Evolutionary conservation across 1,140 invertebrate species (phyloP).

Genomic region (Drosophila pseudoananassae): DNA sequence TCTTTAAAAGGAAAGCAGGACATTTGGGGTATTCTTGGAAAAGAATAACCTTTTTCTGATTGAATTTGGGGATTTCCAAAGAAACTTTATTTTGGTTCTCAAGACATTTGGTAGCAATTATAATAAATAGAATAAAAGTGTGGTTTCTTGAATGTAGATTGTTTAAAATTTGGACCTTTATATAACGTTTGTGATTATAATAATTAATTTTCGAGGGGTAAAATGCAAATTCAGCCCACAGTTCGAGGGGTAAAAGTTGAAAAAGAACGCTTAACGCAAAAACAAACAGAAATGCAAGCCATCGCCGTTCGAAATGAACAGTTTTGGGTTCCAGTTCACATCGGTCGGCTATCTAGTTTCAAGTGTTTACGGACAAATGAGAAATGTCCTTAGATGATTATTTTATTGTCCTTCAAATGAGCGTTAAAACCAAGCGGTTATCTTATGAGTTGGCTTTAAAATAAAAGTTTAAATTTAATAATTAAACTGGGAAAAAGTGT

Average conservation of each 20-base stretch:
- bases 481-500: no score
- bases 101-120: no score
- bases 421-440: not conserved
- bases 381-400: constrained; percentile 11
- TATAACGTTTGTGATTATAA: no score
- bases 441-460: not conserved
- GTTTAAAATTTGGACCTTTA: no score
- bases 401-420: not conserved
- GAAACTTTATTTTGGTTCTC: not conserved
- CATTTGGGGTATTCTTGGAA: constrained; percentile 1
- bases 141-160: no score
- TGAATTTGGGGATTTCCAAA: not conserved
- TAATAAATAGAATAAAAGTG: no score
- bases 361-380: constrained; percentile 39
- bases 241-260: constrained; percentile 25
- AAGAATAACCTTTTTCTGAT: not conserved
- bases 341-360: constrained; percentile 44
- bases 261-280: constrained; percentile 28
- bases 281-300: constrained; percentile 31
- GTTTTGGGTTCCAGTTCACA: constrained; percentile 31
- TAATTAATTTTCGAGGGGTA: not conserved
- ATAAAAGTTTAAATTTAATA: no score
- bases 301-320: constrained; percentile 24
- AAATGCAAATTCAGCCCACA: constrained; percentile 10
- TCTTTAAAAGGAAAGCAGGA: not conserved